These are phyloP conservation scores for Tychaedon coryphoeus DNA, from an alignment of 2,113 vertebrate species.

Conservation along the genomic window DNA sequence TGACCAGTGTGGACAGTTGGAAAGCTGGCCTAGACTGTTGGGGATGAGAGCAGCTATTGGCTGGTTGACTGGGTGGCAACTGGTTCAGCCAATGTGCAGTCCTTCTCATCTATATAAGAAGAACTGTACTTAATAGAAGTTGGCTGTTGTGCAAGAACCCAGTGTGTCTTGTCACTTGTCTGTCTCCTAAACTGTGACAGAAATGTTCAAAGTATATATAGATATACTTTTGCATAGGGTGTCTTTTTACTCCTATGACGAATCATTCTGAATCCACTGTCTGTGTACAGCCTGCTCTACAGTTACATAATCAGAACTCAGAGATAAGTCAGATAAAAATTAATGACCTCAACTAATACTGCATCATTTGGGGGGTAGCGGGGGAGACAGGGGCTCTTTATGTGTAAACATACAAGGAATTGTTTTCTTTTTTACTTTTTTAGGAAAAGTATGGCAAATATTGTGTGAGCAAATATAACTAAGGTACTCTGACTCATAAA, in stretches of 20 bases:
- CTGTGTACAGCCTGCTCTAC: background rate
- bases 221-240: background rate
- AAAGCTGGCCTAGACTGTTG: no score
- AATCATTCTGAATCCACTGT: background rate
- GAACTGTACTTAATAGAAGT: no score
- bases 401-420: background rate
- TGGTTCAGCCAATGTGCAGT: no score
- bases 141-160: no score
- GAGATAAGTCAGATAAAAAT: background rate
- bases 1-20: no score
- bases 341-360: background rate
- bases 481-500: background rate
- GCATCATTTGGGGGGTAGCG: background rate
- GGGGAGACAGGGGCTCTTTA: rapidly evolving
- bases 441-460: background rate
- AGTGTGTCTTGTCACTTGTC: no score
- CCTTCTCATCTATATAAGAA: no score
- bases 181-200: background rate
- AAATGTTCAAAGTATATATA: background rate
- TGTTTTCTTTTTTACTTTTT: background rate
- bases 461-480: background rate
- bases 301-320: background rate
- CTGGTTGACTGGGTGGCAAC: no score
- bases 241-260: background rate
- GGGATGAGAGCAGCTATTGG: no score